Base-by-base conservation (phyloP, 2,797 vertebrate species). In the Glyptemys insculpta region DNA sequence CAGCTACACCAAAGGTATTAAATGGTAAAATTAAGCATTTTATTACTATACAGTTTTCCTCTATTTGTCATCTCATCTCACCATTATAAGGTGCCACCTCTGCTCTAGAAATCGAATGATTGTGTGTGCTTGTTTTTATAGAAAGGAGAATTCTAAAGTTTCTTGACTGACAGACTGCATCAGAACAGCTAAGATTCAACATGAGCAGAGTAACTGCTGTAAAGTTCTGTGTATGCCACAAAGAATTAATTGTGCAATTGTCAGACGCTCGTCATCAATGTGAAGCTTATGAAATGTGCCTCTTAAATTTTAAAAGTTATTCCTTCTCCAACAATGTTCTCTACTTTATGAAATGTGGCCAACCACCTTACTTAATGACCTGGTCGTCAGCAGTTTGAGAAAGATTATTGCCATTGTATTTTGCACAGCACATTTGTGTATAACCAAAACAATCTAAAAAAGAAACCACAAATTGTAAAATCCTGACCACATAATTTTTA, bases 381-480 rank as follows among this genome's bases (percentile, higher is more conserved):
- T 81, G 86, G 94, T 97, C 88, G 87, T 97, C 97, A 97, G 95
- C 97, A 97, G 93, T 97, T 97, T 94, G 65, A 95, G 86, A 87
- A 96, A 96, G 96, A 96, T 98, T 95, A 96, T 86, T 97, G 92
- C 88, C 74, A 97, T 97, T 97, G 95, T 97, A 92, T 97, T 97
- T 97, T 65, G n/a, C 94, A 95, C 95, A 92, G 94, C 78, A 81
- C 85, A 91, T 96, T 96, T 93, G 91, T 29, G 85, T 95, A 93
- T 47, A 96, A 97, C 93, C 94, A 94, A 97, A 97, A 96, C 95
- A 97, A 97, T 97, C 94, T 96, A 92, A 95, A 97, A 54, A 97
- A 96, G 93, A 96, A 98, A 97, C 94, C 96, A 97, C 94, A 97
- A 94, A 94, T 90, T 94, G 84, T 96, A 96, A 96, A 97, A 95